Evolutionary conservation across 2,797 vertebrate genomes (phyloP).

Genomic region (Lacerta bilineata): DNA sequence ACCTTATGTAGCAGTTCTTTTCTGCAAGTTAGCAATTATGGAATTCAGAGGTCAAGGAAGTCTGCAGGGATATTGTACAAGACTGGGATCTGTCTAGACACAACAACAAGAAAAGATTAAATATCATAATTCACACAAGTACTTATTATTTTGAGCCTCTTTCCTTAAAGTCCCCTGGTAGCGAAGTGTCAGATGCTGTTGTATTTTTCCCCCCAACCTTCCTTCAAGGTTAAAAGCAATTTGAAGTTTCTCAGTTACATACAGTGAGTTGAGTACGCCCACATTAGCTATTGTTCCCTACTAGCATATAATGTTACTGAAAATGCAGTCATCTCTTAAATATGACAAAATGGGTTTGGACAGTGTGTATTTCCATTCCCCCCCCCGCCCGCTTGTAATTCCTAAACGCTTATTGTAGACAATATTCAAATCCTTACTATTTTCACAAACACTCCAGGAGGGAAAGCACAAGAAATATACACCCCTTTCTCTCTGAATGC

Average conservation of each 20-base stretch:
- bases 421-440: background rate
- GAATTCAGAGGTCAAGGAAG: constrained; percentile 21
- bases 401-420: background rate
- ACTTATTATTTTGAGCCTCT: background rate
- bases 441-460: background rate
- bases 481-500: background rate
- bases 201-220: background rate
- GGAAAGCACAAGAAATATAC: too few relatives aligned
- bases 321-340: background rate
- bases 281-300: background rate
- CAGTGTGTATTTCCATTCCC: too few relatives aligned
- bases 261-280: background rate
- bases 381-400: too few relatives aligned
- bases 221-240: background rate
- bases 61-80: background rate
- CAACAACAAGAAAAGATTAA: constrained; percentile 24
- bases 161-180: background rate
- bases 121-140: constrained; percentile 17
- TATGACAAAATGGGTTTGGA: background rate
- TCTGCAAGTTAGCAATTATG: constrained; percentile 19
- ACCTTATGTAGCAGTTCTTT: background rate
- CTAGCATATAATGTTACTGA: background rate
- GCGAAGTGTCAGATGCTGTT: background rate
- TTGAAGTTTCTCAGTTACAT: background rate
- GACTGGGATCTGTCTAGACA: constrained; percentile 29